phyloP scores from a whole-genome alignment of 2,888 invertebrate genomes.

The Horisme vitalbata region DNA sequence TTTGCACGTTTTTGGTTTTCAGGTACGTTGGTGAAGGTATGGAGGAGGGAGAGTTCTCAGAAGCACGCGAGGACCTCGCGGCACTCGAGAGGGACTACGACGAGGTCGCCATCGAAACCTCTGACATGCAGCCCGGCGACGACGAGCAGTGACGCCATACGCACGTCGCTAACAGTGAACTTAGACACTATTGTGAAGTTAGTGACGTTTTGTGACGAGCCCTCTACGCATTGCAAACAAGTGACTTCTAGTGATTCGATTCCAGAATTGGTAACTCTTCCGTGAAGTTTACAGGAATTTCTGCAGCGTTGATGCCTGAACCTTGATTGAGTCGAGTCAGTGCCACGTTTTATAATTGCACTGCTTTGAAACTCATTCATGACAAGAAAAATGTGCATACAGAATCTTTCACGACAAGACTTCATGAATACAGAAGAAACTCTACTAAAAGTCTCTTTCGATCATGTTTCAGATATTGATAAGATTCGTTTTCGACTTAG shows the following conservation, averaged over 20 bases:
- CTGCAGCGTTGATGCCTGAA: neutral
- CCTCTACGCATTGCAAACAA: constrained; percentile 10
- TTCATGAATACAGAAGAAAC: too few relatives aligned
- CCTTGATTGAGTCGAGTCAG: constrained; percentile 8
- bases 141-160: constrained; percentile 61
- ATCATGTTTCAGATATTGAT: neutral
- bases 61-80: constrained; percentile 90
- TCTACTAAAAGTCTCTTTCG: neutral
- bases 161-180: neutral
- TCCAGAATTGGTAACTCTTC: neutral
- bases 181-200: too few relatives aligned
- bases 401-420: too few relatives aligned
- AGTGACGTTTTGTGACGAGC: constrained; percentile 15
- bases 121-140: constrained; percentile 68
- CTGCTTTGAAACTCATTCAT: too few relatives aligned
- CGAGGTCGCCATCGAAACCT: constrained; percentile 87
- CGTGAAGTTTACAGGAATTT: neutral
- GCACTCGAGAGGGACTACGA: constrained; percentile 89
- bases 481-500: neutral
- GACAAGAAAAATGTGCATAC: too few relatives aligned
- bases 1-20: constrained; percentile 23
- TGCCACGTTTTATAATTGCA: neutral
- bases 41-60: constrained; percentile 92
- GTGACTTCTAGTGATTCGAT: neutral
- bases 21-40: constrained; percentile 93